Percentiles rank a stretch among this genome's conserved stretches.
These are phyloP conservation scores for Agrochola circellaris DNA, from an alignment of 2,888 invertebrate species.

Conservation along the genomic window DNA sequence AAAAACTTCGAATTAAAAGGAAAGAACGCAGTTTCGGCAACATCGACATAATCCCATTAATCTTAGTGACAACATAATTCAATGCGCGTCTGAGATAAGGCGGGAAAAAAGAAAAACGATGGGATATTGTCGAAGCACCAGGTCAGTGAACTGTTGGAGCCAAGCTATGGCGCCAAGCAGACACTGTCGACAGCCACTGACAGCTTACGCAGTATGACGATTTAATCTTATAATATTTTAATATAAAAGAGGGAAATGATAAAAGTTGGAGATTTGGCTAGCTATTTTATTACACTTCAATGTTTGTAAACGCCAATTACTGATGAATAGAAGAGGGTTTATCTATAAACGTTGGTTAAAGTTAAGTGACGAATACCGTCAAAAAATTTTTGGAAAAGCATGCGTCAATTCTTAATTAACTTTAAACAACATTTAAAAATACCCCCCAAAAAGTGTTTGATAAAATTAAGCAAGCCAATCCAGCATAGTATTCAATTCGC, in stretches of 20 bases:
- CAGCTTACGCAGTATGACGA: constrained; percentile 36
- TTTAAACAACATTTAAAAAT: not conserved
- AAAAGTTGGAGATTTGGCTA: not conserved
- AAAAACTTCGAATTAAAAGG: constrained; percentile 61
- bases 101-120: constrained; percentile 58
- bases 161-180: constrained; percentile 53
- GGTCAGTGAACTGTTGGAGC: constrained; percentile 66
- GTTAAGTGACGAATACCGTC: not conserved
- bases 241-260: not conserved
- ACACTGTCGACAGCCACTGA: constrained; percentile 34
- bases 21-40: constrained; percentile 61
- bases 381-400: not conserved
- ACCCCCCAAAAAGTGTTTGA: too few species aligned
- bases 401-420: not conserved
- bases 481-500: not conserved
- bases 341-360: not conserved
- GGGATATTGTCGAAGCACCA: constrained; percentile 52
- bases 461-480: not conserved
- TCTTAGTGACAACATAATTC: constrained; percentile 82
- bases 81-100: constrained; percentile 72
- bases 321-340: not conserved
- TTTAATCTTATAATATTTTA: constrained; percentile 16
- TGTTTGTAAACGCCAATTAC: not conserved
- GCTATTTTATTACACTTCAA: not conserved
- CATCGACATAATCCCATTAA: constrained; percentile 80